phyloP scores from a whole-genome alignment of 2,113 vertebrate genomes.

The Cervus canadensis region DNA sequence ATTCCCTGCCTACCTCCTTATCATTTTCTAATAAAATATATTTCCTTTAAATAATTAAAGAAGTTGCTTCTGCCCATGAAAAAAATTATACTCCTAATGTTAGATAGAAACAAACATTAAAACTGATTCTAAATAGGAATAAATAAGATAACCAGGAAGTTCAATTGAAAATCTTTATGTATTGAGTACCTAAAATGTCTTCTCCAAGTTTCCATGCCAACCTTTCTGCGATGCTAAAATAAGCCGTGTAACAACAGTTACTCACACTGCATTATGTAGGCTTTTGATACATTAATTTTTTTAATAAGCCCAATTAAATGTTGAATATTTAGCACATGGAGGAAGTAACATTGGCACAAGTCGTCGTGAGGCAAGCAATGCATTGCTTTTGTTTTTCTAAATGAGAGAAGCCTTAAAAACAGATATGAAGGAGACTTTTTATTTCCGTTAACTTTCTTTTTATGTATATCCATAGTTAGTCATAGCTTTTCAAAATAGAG shows the following conservation, averaged over 20 bases:
- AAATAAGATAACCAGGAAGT: slow-evolving; percentile 1
- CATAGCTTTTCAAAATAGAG: slow-evolving; percentile 57
- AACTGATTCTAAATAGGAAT: background rate
- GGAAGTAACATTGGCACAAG: background rate
- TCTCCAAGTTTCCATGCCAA: slow-evolving; percentile 54
- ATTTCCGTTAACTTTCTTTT: slow-evolving; percentile 58
- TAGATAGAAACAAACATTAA: background rate
- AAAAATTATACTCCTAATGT: background rate
- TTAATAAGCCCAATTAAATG: slow-evolving; percentile 7
- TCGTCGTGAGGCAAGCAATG: background rate
- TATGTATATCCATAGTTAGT: slow-evolving; percentile 53
- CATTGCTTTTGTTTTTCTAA: slow-evolving; percentile 28
- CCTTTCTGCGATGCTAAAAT: slow-evolving; percentile 17
- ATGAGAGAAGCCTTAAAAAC: background rate
- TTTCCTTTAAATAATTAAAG: background rate
- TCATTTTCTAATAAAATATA: background rate
- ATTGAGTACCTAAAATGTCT: slow-evolving; percentile 27
- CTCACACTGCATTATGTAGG: slow-evolving; percentile 5
- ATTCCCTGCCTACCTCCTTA: background rate
- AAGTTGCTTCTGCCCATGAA: background rate
- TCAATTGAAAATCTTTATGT: slow-evolving; percentile 36
- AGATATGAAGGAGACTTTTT: slow-evolving; percentile 21
- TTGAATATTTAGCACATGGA: slow-evolving; percentile 2
- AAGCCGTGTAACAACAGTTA: slow-evolving; percentile 51
- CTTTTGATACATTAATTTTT: slow-evolving; percentile 18